phyloP scores from a whole-genome alignment of 37 sponge, comb jelly and placozoan genomes.

The Halichondria panicea region DNA sequence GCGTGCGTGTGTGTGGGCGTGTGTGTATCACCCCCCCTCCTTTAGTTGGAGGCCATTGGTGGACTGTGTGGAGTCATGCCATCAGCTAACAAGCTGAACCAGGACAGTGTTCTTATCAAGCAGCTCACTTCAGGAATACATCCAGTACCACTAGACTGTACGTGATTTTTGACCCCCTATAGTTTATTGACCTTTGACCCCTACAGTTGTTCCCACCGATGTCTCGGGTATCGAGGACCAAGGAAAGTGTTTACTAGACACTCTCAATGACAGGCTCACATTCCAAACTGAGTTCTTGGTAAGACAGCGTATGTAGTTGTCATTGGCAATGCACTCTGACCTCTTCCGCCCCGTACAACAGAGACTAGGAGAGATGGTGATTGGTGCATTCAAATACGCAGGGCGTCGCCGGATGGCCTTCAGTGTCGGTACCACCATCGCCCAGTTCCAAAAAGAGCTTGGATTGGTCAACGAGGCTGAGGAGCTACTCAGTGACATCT shows the following conservation, averaged over 20 bases:
- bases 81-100: constrained; percentile 1
- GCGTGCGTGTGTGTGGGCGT: too few relatives aligned
- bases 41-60: constrained; percentile 49
- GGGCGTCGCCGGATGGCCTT: constrained; percentile 81
- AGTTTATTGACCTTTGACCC: too few relatives aligned
- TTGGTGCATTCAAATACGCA: constrained; percentile 91
- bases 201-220: background rate
- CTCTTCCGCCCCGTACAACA: background rate
- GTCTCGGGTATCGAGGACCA: constrained; percentile 43
- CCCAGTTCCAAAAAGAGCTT: constrained; percentile 66
- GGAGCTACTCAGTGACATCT: constrained; percentile 69
- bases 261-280: constrained; percentile 30
- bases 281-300: constrained; percentile 61
- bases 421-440: constrained; percentile 75
- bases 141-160: constrained; percentile 9
- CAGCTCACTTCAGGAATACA: constrained; percentile 37
- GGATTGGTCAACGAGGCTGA: constrained; percentile 67
- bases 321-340: background rate
- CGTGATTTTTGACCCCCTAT: background rate
- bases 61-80: constrained; percentile 64
- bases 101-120: constrained; percentile 14
- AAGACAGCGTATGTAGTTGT: background rate
- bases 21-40: background rate
- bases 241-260: constrained; percentile 30
- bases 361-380: constrained; percentile 81